Evolutionary conservation across 2,888 invertebrate genomes (phyloP).

Genomic region (Scotopteryx bipunctaria): DNA sequence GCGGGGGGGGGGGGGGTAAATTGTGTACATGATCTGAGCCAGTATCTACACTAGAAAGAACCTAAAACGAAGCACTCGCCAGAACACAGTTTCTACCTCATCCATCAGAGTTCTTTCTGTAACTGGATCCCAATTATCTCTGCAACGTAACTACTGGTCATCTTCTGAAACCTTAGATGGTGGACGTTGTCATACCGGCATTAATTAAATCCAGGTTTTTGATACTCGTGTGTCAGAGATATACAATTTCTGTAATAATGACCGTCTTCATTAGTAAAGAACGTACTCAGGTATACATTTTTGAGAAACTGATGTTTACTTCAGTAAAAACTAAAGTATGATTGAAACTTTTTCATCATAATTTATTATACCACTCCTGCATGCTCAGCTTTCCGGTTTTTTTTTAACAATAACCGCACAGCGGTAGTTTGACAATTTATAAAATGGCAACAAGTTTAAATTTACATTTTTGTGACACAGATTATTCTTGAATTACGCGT

Average conservation of each 20-base stretch:
- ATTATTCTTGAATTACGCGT: constrained; percentile 61
- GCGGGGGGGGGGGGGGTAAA: too few relatives aligned
- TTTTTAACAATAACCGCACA: too few relatives aligned
- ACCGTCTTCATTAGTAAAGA: constrained; percentile 54
- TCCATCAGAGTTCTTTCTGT: constrained; percentile 53
- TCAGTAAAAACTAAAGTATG: too few relatives aligned
- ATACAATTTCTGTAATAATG: constrained; percentile 64
- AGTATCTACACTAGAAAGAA: background rate
- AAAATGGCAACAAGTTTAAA: constrained; percentile 32
- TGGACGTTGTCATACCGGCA: constrained; percentile 44
- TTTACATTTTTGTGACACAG: constrained; percentile 52
- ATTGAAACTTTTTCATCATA: too few relatives aligned
- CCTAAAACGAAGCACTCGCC: background rate
- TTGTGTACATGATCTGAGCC: too few relatives aligned
- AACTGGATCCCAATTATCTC: constrained; percentile 68
- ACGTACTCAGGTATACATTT: constrained; percentile 26
- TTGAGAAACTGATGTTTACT: too few relatives aligned
- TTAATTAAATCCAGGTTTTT: constrained; percentile 50
- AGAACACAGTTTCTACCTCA: constrained; percentile 28
- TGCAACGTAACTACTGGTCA: constrained; percentile 55
- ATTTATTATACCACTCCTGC: too few relatives aligned
- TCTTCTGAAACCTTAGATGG: constrained; percentile 65
- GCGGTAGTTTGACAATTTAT: too few relatives aligned
- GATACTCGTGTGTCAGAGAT: constrained; percentile 68
- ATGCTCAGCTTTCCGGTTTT: too few relatives aligned